A percentile compares a stretch with the other conserved stretches of the same genome.
Conservation (phyloP, 2,888 invertebrate species). For the Sycophila texana region DNA sequence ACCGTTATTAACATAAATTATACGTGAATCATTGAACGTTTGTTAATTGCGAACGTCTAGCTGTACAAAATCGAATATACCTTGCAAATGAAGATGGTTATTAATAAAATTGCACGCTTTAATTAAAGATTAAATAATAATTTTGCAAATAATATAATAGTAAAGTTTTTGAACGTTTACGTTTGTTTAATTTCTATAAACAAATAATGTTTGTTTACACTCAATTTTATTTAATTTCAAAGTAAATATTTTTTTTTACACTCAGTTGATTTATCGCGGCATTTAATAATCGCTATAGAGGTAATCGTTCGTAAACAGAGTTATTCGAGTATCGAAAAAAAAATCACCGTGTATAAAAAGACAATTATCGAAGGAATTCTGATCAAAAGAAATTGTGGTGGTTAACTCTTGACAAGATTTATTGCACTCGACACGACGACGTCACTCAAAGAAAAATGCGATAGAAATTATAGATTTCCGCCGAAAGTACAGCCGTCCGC, state of each 20-base stretch:
- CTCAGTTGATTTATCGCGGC: constrained; percentile 10
- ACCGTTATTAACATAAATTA: constrained; percentile 26
- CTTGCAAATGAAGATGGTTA: neutral
- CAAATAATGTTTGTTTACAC: neutral
- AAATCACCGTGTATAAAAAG: constrained; percentile 28
- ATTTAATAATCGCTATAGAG: neutral
- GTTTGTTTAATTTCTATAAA: neutral
- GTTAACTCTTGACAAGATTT: constrained; percentile 29
- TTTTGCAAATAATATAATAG: too few relatives aligned
- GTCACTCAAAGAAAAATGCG: constrained; percentile 7
- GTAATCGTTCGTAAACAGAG: constrained; percentile 30
- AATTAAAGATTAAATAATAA: too few relatives aligned
- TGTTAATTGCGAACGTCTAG: constrained; percentile 11
- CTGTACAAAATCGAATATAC: neutral
- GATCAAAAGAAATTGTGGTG: constrained; percentile 29
- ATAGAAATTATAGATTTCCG: too few relatives aligned
- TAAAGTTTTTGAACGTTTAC: neutral
- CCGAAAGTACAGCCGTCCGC: too few relatives aligned
- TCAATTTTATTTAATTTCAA: neutral
- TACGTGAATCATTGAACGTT: neutral
- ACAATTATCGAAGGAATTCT: constrained; percentile 12
- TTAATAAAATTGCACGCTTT: neutral
- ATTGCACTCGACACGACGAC: constrained; percentile 13
- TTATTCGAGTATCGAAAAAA: constrained; percentile 31
- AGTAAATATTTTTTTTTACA: neutral